Conservation (phyloP, 2,113 vertebrate species). For the Prunella himalayana region DNA sequence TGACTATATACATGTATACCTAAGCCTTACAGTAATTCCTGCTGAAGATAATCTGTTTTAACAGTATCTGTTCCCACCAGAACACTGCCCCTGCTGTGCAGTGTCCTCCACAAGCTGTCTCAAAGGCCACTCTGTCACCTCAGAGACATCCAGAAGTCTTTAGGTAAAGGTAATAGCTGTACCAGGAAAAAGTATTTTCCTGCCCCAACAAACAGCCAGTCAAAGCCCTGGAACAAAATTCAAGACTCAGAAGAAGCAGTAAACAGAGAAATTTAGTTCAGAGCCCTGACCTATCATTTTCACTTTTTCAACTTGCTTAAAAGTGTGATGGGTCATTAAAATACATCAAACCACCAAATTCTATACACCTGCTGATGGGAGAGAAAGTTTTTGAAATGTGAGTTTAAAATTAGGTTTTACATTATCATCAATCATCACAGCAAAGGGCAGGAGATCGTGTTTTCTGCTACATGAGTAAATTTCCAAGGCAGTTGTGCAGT, state of each 20-base stretch:
- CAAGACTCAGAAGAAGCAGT: neutral
- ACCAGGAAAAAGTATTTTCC: neutral
- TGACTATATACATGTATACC: neutral
- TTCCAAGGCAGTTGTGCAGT: slow-evolving; percentile 26
- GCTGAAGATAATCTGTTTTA: neutral
- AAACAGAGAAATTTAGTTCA: neutral
- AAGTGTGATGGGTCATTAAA: neutral
- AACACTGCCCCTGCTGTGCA: neutral
- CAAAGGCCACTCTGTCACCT: neutral
- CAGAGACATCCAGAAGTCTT: neutral
- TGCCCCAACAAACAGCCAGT: neutral
- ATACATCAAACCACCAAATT: neutral
- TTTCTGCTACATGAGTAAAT: slow-evolving; percentile 35
- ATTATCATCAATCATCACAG: slow-evolving; percentile 28
- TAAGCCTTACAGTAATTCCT: neutral
- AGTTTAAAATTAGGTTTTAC: slow-evolving; percentile 41
- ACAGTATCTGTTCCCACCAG: neutral
- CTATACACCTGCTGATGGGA: neutral
- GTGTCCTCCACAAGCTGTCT: rapidly evolving
- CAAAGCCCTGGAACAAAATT: neutral
- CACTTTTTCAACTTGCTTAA: neutral
- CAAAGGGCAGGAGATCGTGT: slow-evolving; percentile 12
- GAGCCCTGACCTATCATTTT: neutral
- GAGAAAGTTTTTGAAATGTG: neutral
- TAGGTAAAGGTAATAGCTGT: neutral